phyloP scores from a whole-genome alignment of 2,888 invertebrate species.

The Drosophila emarginata region DNA sequence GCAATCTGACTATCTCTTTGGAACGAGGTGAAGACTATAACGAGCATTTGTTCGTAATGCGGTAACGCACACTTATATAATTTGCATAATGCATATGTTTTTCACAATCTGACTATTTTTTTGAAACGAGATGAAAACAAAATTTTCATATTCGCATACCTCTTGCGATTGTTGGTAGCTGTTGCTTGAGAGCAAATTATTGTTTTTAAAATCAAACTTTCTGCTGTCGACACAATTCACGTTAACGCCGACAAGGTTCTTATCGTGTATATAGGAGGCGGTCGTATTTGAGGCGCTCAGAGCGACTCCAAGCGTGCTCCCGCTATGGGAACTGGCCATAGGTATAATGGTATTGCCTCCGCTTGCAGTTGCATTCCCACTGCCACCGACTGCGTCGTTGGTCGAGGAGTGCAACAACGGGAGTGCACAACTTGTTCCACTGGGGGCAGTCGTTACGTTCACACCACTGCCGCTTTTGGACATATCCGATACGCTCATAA shows the following conservation, averaged over 20 bases:
- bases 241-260: conserved; percentile 43
- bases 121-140: neutral
- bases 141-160: conserved; percentile 53
- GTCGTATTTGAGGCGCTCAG: conserved; percentile 38
- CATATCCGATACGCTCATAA: conserved; percentile 47
- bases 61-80: neutral
- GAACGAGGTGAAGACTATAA: neutral
- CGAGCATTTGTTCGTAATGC: no score
- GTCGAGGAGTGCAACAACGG: neutral
- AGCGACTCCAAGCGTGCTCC: conserved; percentile 37
- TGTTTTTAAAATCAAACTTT: conserved; percentile 75
- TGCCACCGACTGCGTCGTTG: conserved; percentile 14
- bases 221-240: conserved; percentile 71
- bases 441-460: neutral
- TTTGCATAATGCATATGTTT: neutral
- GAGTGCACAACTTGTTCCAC: neutral
- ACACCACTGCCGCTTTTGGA: conserved; percentile 32
- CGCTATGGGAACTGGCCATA: conserved; percentile 26
- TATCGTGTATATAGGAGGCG: conserved; percentile 58
- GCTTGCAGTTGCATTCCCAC: conserved; percentile 34
- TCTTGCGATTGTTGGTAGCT: conserved; percentile 70
- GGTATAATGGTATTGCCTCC: conserved; percentile 11
- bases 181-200: conserved; percentile 69
- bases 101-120: neutral
- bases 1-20: neutral